Evolutionary conservation across 2,797 vertebrate genomes (phyloP), one percentile per base, ranked within the genome.

Genomic region (Chromobotia macracanthus): DNA sequence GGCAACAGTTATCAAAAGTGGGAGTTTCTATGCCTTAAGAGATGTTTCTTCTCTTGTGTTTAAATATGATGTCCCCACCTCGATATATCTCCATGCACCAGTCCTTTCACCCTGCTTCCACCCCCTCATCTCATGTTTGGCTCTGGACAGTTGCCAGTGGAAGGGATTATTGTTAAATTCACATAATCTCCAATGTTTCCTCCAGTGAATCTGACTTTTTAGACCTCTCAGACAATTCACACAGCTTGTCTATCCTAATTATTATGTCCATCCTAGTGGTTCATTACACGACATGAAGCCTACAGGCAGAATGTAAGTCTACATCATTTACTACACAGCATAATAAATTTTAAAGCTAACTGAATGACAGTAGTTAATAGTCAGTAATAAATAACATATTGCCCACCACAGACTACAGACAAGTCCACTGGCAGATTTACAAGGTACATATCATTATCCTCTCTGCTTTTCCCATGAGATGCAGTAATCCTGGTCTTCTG

Each of bases 181-280:
- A 65, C 83, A 41, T 93, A 92, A 94, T 92, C 90, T 90, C 84
- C 75, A 56, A 80, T 90, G 89, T 92, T 94, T 94, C 93, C 92
- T 93, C 70, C 56, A 78, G 73, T 28, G 53, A 82, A 65, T 63
- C 75, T 67, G 72, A 79, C 77, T 38, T 77, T 69, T 77, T 23
- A 68, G 68, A 63, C 46, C n/a, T 50, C 77, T 64, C 71, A 51
- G 75, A 60, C 11, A 61, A 73, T 78, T 86, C 80, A 84, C 82
- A 84, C 71, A 77, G 55, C 28, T 60, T 50, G 31, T 53, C 55
- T 7, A 55, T 74, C 73, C 71, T 75, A 78, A 48, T 80, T 44
- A 75, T 56, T 53, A 73, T 70, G 64, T 28, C 44, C 51, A 60
- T 21, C 50, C 35, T 80, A 35, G 48, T 53, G 25, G 16, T 72